Evolutionary conservation across 2,113 vertebrate genomes (phyloP), one percentile per base, ranked within the genome.

Genomic region (Malurus cyaneus): DNA sequence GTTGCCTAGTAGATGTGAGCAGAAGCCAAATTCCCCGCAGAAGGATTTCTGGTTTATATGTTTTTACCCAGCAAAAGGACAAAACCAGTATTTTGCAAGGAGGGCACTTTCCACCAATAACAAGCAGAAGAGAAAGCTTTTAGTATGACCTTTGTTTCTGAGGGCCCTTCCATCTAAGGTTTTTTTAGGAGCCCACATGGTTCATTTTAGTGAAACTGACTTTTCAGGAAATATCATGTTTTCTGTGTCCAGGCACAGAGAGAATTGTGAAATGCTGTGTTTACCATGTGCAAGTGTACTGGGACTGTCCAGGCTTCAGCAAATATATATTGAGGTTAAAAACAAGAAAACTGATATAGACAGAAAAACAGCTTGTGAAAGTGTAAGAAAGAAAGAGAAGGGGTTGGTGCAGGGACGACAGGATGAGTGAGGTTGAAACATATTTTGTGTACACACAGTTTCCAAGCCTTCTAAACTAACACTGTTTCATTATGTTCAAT

Each of bases 281-380:
- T 95, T 93, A 86, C 81, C 57, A 28, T 73, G 79, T 77, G 60
- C 81, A 59, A 66, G 44, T 66, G 82, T 80, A 85, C 67, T 31
- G 34, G 81, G 81, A 67, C 85, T 93, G 79, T 77, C 56, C 82
- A 80, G 71, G 84, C 60, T 93, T 95, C 85, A 90, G 79, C 47
- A 93, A 95, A 96, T 88, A 95, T 47, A 87, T 79, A 67, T 77
- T 80, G 66, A 56, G n/a, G 42, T 88, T 93, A 83, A 96, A 96
- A 96, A n/a, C 83, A 89, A 87, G 56, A 66, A 85, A 74, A 80
- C 4, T 39, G 18, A 79, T 84, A 34, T 16, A 73, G 52, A 19
- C 56, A 87, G 71, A 86, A 89, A 81, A 94, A 77, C 56, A 86
- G 28, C 79, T 83, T 80, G 14, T 87, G 80, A 84, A 96, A 78